Conservation (phyloP, 2,797 vertebrate species). For the Sphenopsis melanotis region DNA sequence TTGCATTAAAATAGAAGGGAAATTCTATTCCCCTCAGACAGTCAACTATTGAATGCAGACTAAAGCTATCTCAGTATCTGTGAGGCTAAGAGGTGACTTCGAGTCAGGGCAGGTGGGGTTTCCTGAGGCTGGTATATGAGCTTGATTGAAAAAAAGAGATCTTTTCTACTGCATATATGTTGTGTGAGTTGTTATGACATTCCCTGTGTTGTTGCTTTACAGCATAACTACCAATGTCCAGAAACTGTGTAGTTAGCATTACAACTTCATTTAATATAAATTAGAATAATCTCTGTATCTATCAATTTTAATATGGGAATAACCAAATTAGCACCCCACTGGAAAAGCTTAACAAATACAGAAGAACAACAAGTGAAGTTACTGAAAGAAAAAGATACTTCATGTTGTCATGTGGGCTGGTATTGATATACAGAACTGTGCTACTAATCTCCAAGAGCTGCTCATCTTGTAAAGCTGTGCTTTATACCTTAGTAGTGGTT, state of each 20-base stretch:
- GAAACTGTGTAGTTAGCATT: not conserved
- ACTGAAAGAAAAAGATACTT: not conserved
- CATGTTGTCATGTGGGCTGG: not conserved
- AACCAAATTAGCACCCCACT: not conserved
- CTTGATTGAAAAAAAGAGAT: not conserved
- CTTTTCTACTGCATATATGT: not conserved
- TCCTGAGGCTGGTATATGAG: not conserved
- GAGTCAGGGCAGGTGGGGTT: not conserved
- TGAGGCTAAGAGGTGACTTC: not conserved
- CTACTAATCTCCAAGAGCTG: not conserved
- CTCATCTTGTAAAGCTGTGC: not conserved
- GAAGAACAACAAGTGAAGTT: not conserved
- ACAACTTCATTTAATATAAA: not conserved
- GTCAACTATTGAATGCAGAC: not conserved
- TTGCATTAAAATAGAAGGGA: not conserved
- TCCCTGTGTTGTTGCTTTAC: not conserved
- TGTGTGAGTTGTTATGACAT: not conserved
- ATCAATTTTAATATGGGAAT: not conserved
- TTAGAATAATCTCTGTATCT: not conserved
- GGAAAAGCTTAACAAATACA: not conserved
- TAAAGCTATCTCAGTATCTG: not conserved
- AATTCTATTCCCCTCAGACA: not conserved
- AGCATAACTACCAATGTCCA: not conserved
- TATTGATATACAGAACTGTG: not conserved
- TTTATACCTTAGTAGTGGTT: not conserved